Percentiles rank a stretch among this genome's conserved stretches.
Evolutionary conservation across 1,140 invertebrate species (phyloP).

Genomic region (Drosophila insularis): DNA sequence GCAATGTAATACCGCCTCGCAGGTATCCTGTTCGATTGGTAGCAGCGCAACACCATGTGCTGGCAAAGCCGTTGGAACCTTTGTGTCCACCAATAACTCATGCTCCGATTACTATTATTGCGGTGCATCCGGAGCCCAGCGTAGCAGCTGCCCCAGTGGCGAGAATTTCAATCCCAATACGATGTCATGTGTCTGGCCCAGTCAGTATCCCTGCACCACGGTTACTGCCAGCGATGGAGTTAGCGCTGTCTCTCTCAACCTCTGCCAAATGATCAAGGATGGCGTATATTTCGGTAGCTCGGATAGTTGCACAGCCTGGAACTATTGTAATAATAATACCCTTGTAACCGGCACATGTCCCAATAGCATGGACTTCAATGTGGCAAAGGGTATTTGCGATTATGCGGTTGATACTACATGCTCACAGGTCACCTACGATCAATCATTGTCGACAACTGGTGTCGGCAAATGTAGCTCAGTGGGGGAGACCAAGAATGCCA

Average conservation of each 20-base stretch:
- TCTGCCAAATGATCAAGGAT: conserved; percentile 43
- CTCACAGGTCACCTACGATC: conserved; percentile 56
- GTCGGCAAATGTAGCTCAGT: conserved; percentile 20
- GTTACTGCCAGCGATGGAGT: background rate
- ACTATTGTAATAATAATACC: conserved; percentile 36
- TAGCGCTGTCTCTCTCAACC: conserved; percentile 29
- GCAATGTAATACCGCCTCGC: conserved; percentile 5
- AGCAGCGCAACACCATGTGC: conserved; percentile 28
- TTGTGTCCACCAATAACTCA: conserved; percentile 20
- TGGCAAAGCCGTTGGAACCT: conserved; percentile 35
- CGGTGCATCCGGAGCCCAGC: conserved; percentile 21
- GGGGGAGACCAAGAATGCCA: conserved; percentile 22
- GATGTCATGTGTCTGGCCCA: conserved; percentile 37
- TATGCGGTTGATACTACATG: conserved; percentile 31
- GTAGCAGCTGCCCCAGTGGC: conserved; percentile 40
- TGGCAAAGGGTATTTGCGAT: conserved; percentile 31
- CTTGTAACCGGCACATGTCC: conserved; percentile 32
- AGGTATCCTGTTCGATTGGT: conserved; percentile 9
- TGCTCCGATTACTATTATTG: conserved; percentile 57
- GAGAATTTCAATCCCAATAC: conserved; percentile 48
- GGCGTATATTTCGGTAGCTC: conserved; percentile 51
- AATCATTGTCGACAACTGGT: conserved; percentile 6
- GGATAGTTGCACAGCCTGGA: conserved; percentile 40
- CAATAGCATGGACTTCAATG: conserved; percentile 26
- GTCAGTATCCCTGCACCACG: conserved; percentile 24